Base-by-base conservation (phyloP, 2,888 invertebrate genomes). In the Papilio elwesi region DNA sequence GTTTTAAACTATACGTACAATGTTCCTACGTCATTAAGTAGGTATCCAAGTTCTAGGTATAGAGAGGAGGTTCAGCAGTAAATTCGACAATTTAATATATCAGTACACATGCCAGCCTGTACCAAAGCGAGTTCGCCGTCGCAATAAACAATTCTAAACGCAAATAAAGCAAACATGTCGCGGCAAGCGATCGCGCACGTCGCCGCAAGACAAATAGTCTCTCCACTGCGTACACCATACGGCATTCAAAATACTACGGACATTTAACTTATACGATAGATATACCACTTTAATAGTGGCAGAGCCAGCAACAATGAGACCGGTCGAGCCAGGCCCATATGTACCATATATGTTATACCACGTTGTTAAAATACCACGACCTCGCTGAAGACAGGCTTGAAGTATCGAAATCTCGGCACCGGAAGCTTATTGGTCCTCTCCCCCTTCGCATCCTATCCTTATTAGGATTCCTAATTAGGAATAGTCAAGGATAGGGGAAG, bases 191-290 rank as follows among this genome's bases (percentile, higher is more conserved):
- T 89, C 88, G 82, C 84, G 87, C 89, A 89, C 87, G 90, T 90
- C 90, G 82, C 87, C 82, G 78, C 85, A 88, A 90, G 90, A 90
- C 90, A 90, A 90, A 90, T 90, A 89, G 86, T 80, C 49, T 70
- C 74, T 73, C 16, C 57, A 72, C 68, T 70, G 72, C 38, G 43
- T 52, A 64, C 72, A 74, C 68, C 65, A 78, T 77, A 79, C 75
- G 77, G 79, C 80, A 47, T 16, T 13, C 13, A 74, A 75, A 67
- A 76, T 75, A 68, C 76, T 76, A 51, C 57, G 66, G 66, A 75
- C 78, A 68, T 57, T 57, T 8, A 15, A 55, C 4, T 26, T 26
- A 26, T 26, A 26, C 26, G 4, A 26, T 26, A 26, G 1, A 26
- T 26, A 4, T 4, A 26, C 26, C 26, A 26, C 1, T 26, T 26